Base-by-base conservation (phyloP, 2,797 vertebrate genomes). In the Chromis chromis region DNA sequence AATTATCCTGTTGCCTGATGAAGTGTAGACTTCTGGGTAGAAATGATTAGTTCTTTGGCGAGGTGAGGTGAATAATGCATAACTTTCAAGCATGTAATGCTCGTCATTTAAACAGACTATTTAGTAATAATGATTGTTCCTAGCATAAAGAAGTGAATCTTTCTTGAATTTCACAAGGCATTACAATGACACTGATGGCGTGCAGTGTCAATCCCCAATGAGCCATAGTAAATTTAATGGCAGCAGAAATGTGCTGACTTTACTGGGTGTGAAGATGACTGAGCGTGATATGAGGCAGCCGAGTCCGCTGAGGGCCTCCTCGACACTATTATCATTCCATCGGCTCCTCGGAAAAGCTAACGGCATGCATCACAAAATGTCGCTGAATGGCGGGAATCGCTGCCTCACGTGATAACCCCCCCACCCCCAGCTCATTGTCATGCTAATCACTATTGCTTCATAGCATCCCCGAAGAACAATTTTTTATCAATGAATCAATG, bases 251-350 rank as follows among this genome's bases (percentile, higher is more conserved):
- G 91, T 93, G 92, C 92, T 91, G 92, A 92, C 90, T 92, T 91
- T 89, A 93, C 89, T 39, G 89, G 68, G 91, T 89, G 92, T 94
- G 92, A 94, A 91, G 91, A 94, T 93, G 93, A 93, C 90, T 91
- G 92, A 91, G 84, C 79, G 67, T 79, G 89, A 88, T 92, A 87
- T 76, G 90, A 89, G 86, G 83, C 74, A 21, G 76, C 0, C 0
- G 86, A 79, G 77, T 12, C 57, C 89, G 78, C 84, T 0, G 55
- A 88, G 86, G 85, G 67, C 85, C 87, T 87, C 86, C 84, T 83
- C 67, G 36, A 65, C 67, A n/a, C 82, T 39, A 80, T 91, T 87
- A 90, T 86, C 89, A 90, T 90, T 88, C 84, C 69, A 63, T 39
- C 28, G 42, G 65, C 78, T 88, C 70, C 82, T 67, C 44, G 2